phyloP scores from a whole-genome alignment of 2,888 invertebrate species.

The Diaphora mendica region DNA sequence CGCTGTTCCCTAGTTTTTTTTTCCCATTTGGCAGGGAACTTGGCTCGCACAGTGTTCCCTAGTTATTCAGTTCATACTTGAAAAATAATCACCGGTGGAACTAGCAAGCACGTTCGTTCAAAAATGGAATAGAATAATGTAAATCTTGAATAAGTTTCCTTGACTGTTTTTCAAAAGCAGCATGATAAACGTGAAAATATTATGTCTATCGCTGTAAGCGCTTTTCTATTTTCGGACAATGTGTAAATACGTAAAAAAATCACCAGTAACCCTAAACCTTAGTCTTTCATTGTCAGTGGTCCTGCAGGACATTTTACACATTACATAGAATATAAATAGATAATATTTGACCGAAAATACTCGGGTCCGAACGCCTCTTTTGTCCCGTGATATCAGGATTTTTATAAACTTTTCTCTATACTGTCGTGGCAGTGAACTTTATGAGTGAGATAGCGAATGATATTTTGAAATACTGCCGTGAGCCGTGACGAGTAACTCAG shows the following conservation, averaged over 20 bases:
- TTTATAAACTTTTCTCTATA: slow-evolving; percentile 8
- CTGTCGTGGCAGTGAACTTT: slow-evolving; percentile 6
- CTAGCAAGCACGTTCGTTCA: too few species aligned
- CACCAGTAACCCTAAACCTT: too few species aligned
- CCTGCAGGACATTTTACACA: not conserved
- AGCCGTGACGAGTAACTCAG: not conserved
- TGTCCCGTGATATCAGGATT: slow-evolving; percentile 2
- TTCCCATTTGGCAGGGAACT: too few species aligned
- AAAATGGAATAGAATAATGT: too few species aligned
- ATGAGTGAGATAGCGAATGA: not conserved
- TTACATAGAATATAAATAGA: not conserved
- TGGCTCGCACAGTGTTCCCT: too few species aligned
- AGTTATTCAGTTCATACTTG: too few species aligned
- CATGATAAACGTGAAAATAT: too few species aligned
- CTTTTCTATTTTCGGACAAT: not conserved
- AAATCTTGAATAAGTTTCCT: too few species aligned
- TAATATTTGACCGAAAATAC: not conserved
- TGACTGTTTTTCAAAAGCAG: too few species aligned
- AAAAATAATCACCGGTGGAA: too few species aligned
- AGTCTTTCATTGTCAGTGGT: not conserved
- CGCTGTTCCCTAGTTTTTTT: too few species aligned
- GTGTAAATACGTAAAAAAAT: not conserved
- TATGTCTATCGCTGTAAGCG: not conserved
- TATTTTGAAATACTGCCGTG: not conserved
- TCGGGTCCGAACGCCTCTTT: not conserved